phyloP scores from a whole-genome alignment of 2,113 vertebrate genomes.

The Callaeas wilsoni region DNA sequence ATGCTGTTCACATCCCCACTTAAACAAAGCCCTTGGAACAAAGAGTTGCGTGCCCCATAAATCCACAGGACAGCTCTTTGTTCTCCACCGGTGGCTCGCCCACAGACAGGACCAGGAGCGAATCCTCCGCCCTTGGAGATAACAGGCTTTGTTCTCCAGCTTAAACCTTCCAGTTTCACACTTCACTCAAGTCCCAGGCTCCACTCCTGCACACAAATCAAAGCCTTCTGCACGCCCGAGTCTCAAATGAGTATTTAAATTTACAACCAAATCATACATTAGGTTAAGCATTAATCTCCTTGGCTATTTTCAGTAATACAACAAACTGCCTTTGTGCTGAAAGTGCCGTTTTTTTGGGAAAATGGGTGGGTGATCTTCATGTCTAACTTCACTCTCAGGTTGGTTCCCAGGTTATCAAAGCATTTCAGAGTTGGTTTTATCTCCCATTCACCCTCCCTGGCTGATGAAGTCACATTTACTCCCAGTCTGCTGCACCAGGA shows the following conservation, averaged over 20 bases:
- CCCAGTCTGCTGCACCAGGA: neutral
- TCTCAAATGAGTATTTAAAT: neutral
- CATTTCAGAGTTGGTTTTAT: neutral
- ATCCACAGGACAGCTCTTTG: conserved; percentile 11
- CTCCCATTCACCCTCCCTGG: neutral
- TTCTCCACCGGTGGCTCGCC: neutral
- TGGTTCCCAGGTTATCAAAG: neutral
- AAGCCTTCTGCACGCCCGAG: neutral
- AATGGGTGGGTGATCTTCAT: neutral
- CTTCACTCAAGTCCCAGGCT: neutral
- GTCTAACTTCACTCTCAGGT: neutral
- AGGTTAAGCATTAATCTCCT: neutral
- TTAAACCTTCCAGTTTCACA: neutral
- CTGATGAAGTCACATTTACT: neutral
- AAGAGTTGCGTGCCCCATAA: neutral
- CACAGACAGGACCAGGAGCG: neutral
- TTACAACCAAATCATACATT: neutral
- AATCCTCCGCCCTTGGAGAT: neutral
- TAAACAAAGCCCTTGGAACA: neutral
- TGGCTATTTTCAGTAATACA: neutral
- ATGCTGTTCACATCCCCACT: neutral
- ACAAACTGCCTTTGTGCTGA: neutral
- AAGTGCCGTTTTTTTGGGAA: neutral
- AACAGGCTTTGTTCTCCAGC: conserved; percentile 1
- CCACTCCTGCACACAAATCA: neutral